Evolutionary conservation across 1,140 invertebrate genomes (phyloP).

Genomic region (Nasonia giraulti): DNA sequence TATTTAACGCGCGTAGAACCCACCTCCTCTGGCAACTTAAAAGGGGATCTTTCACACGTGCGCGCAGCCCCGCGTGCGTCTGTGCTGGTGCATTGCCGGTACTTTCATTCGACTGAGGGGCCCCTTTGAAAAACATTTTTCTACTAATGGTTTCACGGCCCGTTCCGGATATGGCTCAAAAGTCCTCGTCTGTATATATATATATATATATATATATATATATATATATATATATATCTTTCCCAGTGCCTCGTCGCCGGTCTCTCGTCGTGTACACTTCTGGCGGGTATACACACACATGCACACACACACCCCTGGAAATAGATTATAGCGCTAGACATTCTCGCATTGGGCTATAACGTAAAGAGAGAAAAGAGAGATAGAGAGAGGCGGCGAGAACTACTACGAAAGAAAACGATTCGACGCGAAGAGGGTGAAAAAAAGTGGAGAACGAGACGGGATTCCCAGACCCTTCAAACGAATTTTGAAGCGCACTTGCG

Average conservation of each 20-base stretch:
- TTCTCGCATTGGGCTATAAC: neutral
- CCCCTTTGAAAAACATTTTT: conserved; percentile 66
- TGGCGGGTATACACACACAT: too few relatives aligned
- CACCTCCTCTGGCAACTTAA: conserved; percentile 13
- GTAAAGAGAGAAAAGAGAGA: neutral
- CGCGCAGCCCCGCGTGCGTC: neutral
- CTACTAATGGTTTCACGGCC: conserved; percentile 63
- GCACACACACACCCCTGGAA: conserved; percentile 15
- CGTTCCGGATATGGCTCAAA: conserved; percentile 26
- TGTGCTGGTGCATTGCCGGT: neutral
- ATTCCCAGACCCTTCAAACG: conserved; percentile 42
- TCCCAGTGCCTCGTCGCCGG: neutral
- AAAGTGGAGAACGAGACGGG: conserved; percentile 48
- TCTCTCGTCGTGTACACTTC: too few relatives aligned
- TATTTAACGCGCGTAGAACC: neutral
- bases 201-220: neutral
- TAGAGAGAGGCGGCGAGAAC: neutral
- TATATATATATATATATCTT: neutral
- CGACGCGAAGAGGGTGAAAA: conserved; percentile 7
- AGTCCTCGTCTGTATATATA: conserved; percentile 1
- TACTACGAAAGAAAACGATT: conserved; percentile 35
- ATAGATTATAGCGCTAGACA: conserved; percentile 39
- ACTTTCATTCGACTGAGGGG: conserved; percentile 3
- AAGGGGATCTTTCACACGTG: conserved; percentile 37
- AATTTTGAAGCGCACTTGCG: conserved; percentile 25